Evolutionary conservation across 2,797 vertebrate genomes (phyloP), one percentile per base, ranked within the genome.

Genomic region (Rhinophrynus dorsalis): DNA sequence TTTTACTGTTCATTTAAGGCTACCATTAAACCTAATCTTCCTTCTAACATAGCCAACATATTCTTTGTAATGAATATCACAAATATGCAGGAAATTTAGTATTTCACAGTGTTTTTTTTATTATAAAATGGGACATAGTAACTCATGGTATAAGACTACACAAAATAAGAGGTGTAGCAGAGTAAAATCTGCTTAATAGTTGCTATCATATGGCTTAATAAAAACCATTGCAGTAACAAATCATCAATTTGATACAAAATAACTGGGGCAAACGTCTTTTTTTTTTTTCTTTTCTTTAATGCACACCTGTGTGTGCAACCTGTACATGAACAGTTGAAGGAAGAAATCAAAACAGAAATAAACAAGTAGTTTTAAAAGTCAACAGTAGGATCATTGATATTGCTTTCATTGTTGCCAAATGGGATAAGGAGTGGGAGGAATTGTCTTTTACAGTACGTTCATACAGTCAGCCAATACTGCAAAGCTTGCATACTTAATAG

Each of bases 341-440:
- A 80, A 83, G 75, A 81, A 81, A 90, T 79, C 87, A 80, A 82
- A 84, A 74, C 85, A 67, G 84, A 86, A 79, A 76, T 81, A 88
- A 86, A 80, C 82, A 88, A 87, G 75, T 83, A 15, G 17, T 30
- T 30, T 33, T 89, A 86, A 88, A 85, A 88, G 84, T 80, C 82
- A 81, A 40, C 82, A 82, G 80, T 76, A 80, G 78, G 87, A 82
- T 80, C 87, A 84, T 83, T 85, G 82, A 88, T 92, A 92, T 93
- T 93, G 90, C 88, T 91, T 88, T 87, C 80, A 76, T 90, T 81
- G 86, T 76, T 84, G 82, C 86, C 90, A 83, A 89, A 80, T 76
- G 69, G 81, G 82, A 81, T 20, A 44, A 15, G 74, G 77, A 76
- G 47, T 82, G 68, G 71, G 72, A 77, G 69, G 76, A 78, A 76